Percentiles rank a stretch among this genome's conserved stretches.
Conservation (phyloP, 2,888 invertebrate species). For the Caenorhabditis angaria region DNA sequence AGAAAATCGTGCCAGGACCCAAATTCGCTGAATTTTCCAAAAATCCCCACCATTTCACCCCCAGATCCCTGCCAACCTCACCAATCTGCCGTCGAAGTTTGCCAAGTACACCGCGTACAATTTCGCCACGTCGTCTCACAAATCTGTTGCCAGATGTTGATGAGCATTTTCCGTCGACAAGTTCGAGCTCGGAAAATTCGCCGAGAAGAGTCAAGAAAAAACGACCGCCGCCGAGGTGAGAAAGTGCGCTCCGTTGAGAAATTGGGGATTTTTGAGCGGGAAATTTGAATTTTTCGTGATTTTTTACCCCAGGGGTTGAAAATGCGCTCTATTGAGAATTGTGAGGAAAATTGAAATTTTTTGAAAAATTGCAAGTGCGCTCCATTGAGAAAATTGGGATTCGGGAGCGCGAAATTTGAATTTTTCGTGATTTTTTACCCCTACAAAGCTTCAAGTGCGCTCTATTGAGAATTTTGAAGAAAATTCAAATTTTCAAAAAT, state of each 20-base stretch:
- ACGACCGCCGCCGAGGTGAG: slow-evolving; percentile 34
- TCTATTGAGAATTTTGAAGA: too few species aligned
- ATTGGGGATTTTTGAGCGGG: too few species aligned
- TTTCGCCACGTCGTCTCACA: slow-evolving; percentile 29
- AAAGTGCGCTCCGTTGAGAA: too few species aligned
- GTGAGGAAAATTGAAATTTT: too few species aligned
- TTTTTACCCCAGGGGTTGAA: too few species aligned
- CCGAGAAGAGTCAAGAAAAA: slow-evolving; percentile 43
- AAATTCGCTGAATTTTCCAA: slow-evolving; percentile 1
- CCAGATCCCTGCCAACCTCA: slow-evolving; percentile 40
- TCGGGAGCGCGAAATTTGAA: too few species aligned
- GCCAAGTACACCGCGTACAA: slow-evolving; percentile 44
- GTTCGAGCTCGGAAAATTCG: slow-evolving; percentile 41
- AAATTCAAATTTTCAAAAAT: background rate
- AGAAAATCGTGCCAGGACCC: background rate
- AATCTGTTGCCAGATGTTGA: slow-evolving; percentile 37
- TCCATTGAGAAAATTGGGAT: too few species aligned
- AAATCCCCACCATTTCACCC: background rate
- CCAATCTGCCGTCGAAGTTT: slow-evolving; percentile 47
- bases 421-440: too few species aligned
- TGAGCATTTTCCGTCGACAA: slow-evolving; percentile 39
- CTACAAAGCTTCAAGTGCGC: too few species aligned
- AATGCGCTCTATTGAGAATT: too few species aligned
- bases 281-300: too few species aligned
- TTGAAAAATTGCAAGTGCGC: too few species aligned